Evolutionary conservation across 2,797 vertebrate species (phyloP), one percentile per base, ranked within the genome.

Genomic region (Myotis myotis): DNA sequence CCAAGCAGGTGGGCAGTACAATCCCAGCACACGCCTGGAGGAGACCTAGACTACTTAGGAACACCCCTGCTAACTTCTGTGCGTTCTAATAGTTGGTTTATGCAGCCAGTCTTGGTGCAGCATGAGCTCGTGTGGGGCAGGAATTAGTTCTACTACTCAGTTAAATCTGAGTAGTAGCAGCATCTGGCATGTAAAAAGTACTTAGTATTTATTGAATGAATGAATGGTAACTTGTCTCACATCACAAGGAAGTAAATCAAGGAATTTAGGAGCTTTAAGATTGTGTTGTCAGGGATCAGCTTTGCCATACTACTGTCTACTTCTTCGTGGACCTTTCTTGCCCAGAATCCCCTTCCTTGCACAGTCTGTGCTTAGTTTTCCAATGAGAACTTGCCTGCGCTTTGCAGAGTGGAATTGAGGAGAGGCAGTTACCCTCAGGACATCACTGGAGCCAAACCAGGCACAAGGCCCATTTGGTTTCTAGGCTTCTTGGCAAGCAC

Each of bases 61-160:
- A 41, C 60, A 81, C 68, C 20, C 47, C 41, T 30, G 22, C 38
- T 30, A n/a, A 53, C 41, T 11, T 12, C 82, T 8, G 44, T 11
- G 12, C 36, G 15, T 41, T 5, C 2, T 9, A 19, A 3, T 3
- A 0, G 17, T 70, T 44, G 16, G 25, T 6, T 5, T 19, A 13
- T 12, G 8, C 13, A 8, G 47, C 72, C 20, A 3, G n/a, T 17
- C 41, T 68, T 6, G 49, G 38, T 51, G 17, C 15, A 13, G 5
- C 0, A 7, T 38, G 22, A 71, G 10, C 8, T 62, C 6, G 3
- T 12, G 22, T 10, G 5, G 16, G 47, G 28, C 53, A 64, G 23
- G 30, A 72, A 33, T 19, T n/a, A 13, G 15, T 53, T 64, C 41
- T 49, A 36, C 41, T 41, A 36, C 10, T 6, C 1, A 66, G 20